Evolutionary conservation across 2,888 invertebrate genomes (phyloP), one percentile per base, ranked within the genome.

Genomic region (Stenurella melanura): DNA sequence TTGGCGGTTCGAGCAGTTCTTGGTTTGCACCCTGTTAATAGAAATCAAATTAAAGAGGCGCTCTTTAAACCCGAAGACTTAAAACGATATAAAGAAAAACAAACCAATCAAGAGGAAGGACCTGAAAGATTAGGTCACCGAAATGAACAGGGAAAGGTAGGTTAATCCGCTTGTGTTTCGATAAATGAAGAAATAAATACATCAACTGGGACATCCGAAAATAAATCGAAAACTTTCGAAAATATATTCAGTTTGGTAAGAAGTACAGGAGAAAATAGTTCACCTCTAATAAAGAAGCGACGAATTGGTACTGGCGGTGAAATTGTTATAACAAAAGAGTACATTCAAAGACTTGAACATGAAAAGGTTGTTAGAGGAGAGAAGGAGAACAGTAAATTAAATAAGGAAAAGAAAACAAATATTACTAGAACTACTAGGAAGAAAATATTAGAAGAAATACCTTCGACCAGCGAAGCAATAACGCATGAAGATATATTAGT

Each of bases 1-100:
- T 12, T 12, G 83, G 17, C 15, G 67, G 67, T 18, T 67, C 10
- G 19, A 7, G 19, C 12, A 58, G 56, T 56, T 18, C 11, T 58
- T 11, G 58, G 11, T 19, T 19, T 19, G 12, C 58, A 58, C 21
- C 21, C 58, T 19, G 58, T 58, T 7, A 58, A 58, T 58, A 19
- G 19, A 58, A 11, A 58, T 21, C 11, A 7, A 19, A 5, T 58
- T 19, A 18, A 58, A 19, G 19, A 19, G 5, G 1, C 10, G 0
- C 9, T 58, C 9, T 58, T 58, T 19, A 58, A 19, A 19, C 58
- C 58, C 6, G 58, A 58, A 12, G 58, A 58, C 21, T 19, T 19
- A 12, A 58, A 19, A 12, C 11, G 18, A 5, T 58, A 19, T 58
- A 19, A 9, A 12, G 19, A 19, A 1, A 9, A 58, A 21, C 4